Conservation (phyloP, 2,797 vertebrate species). For the Pangasius larnaudii region DNA sequence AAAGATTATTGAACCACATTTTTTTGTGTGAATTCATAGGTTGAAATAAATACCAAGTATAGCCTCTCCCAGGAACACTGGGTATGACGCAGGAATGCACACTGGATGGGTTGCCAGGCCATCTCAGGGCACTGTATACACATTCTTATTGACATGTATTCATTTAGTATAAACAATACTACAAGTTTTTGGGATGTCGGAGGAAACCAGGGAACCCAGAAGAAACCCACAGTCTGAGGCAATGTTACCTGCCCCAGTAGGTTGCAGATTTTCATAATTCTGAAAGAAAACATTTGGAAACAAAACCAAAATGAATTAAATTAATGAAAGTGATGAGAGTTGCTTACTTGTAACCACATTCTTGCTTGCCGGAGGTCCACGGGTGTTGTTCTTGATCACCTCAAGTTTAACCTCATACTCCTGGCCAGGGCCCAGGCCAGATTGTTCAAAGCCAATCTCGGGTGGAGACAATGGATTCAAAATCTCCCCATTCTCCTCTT, state of each 20-base stretch:
- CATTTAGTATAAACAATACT: not conserved
- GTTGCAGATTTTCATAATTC: not conserved
- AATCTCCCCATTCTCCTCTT: constrained; percentile 93
- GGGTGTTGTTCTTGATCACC: constrained; percentile 92
- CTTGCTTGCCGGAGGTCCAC: constrained; percentile 86
- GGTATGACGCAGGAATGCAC: not conserved
- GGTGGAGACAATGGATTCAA: constrained; percentile 86
- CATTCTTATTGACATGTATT: not conserved
- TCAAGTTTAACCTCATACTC: constrained; percentile 96
- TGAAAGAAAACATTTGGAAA: not conserved
- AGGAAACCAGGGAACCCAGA: not conserved
- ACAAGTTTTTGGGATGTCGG: not conserved
- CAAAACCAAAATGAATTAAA: not conserved
- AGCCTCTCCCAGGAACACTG: not conserved
- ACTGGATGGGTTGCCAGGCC: not conserved
- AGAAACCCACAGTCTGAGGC: not conserved
- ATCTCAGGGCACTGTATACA: not conserved
- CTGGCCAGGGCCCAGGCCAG: constrained; percentile 92
- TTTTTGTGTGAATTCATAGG: not conserved
- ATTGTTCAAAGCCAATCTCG: constrained; percentile 92
- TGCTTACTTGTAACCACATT: constrained; percentile 91
- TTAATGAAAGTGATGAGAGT: constrained; percentile 2
- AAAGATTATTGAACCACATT: not conserved
- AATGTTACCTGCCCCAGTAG: not conserved
- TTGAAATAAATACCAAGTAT: not conserved